Base-by-base conservation (phyloP, 2,888 invertebrate species). In the Sericinus montela region DNA sequence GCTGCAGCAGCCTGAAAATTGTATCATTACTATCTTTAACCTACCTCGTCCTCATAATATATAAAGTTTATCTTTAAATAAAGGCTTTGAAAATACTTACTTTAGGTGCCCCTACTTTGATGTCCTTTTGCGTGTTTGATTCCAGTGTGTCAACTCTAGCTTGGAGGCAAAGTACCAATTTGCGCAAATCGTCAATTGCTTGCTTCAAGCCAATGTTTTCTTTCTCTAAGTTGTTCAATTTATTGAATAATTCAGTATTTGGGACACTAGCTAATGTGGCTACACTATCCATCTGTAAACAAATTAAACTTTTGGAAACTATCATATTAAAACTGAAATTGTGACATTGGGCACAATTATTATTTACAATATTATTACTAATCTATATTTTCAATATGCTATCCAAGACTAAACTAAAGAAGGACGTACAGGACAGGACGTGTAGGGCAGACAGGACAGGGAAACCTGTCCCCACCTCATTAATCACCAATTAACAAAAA, bases 281-380 rank as follows among this genome's bases (percentile, higher is more conserved):
- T 56, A 93, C 91, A 65, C 90, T 91, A 60, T 93, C 92, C 90
- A 94, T 92, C 93, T 93, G 72, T 40, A 89, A 86, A 11, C 36
- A 40, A n/a, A 35, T 2, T 15, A 32, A 49, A 25, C 9, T 9
- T 6, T 35, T 60, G 56, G 10, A 2, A n/a, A 32, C n/a, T n/a
- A n/a, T n/a, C n/a, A n/a, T n/a, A n/a, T n/a, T n/a, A n/a, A n/a
- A n/a, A n/a, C n/a, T n/a, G n/a, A n/a, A n/a, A n/a, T n/a, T n/a
- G n/a, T n/a, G n/a, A n/a, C n/a, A n/a, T n/a, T n/a, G n/a, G n/a
- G n/a, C n/a, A n/a, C n/a, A n/a, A n/a, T n/a, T n/a, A n/a, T n/a
- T n/a, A n/a, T n/a, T n/a, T n/a, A n/a, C n/a, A n/a, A n/a, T 19
- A 19, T 19, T 19, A 2, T 19, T 3, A 19, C 19, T 19, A 19